phyloP scores from a whole-genome alignment of 37 sponge, comb jelly and placozoan species.

The Lycopodina hypogea region DNA sequence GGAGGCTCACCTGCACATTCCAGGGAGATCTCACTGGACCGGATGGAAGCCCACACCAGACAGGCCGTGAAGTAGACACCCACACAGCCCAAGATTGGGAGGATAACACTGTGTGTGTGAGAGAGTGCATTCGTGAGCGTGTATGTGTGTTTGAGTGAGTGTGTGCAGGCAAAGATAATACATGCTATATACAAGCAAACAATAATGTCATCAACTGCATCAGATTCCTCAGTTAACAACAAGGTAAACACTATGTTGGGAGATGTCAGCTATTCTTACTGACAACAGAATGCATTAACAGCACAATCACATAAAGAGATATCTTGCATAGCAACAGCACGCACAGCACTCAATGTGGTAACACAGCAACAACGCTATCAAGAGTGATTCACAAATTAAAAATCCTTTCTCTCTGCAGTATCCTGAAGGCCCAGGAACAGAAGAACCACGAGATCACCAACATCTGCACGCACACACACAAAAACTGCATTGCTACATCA shows the following conservation, averaged over 20 bases:
- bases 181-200: not conserved
- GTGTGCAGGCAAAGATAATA: not conserved
- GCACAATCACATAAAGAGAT: not conserved
- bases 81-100: constrained; percentile 25
- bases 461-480: constrained; percentile 31
- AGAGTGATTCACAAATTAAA: constrained; percentile 50
- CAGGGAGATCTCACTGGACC: not conserved
- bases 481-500: too few species aligned
- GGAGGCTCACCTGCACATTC: constrained; percentile 71
- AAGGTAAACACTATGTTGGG: too few species aligned
- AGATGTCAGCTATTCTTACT: too few species aligned
- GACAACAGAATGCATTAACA: not conserved
- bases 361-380: not conserved
- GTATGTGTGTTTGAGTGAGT: too few species aligned
- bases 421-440: constrained; percentile 57
- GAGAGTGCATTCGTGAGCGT: too few species aligned
- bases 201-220: not conserved
- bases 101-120: constrained; percentile 31
- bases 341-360: not conserved
- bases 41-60: constrained; percentile 51
- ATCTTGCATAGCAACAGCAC: not conserved
- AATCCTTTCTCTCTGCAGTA: constrained; percentile 44
- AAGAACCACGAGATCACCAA: constrained; percentile 35
- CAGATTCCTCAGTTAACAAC: too few species aligned
- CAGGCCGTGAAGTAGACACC: constrained; percentile 55